A percentile compares a stretch with the other conserved stretches of the same genome.
Evolutionary conservation across 2,888 invertebrate species (phyloP).

Genomic region (Limnephilus rhombicus): DNA sequence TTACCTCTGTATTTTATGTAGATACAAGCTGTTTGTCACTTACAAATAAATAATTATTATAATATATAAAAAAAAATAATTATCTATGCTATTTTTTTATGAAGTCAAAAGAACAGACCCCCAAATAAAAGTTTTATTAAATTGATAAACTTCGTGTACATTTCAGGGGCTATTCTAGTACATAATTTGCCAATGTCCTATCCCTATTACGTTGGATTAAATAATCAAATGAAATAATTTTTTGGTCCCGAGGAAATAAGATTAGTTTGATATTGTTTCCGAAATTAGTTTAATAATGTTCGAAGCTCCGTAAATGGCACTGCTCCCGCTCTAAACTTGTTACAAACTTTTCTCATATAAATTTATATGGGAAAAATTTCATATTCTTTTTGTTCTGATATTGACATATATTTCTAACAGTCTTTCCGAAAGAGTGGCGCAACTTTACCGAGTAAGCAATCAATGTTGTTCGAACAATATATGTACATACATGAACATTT

Average conservation of each 20-base stretch:
- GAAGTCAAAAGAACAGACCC: neutral
- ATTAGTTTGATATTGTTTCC: constrained; percentile 29
- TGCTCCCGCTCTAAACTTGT: constrained; percentile 12
- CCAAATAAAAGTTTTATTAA: neutral
- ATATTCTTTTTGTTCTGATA: constrained; percentile 11
- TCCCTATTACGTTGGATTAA: neutral
- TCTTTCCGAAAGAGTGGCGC: neutral
- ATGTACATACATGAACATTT: too few species aligned
- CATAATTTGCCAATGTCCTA: neutral
- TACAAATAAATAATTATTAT: too few species aligned
- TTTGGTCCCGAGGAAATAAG: neutral
- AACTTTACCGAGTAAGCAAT: neutral
- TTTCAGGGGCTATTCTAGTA: neutral
- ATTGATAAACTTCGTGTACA: neutral
- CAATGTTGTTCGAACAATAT: neutral
- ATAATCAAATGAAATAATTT: constrained; percentile 16
- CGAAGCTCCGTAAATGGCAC: neutral
- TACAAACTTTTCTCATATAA: constrained; percentile 22
- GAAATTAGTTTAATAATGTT: constrained; percentile 20
- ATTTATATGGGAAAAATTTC: constrained; percentile 21
- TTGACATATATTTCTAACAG: neutral
- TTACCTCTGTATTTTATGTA: too few species aligned
- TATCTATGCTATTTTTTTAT: too few species aligned
- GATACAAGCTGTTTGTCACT: too few species aligned
- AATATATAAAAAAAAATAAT: too few species aligned